Base-by-base conservation (phyloP, 2,797 vertebrate genomes). In the Avahi laniger region DNA sequence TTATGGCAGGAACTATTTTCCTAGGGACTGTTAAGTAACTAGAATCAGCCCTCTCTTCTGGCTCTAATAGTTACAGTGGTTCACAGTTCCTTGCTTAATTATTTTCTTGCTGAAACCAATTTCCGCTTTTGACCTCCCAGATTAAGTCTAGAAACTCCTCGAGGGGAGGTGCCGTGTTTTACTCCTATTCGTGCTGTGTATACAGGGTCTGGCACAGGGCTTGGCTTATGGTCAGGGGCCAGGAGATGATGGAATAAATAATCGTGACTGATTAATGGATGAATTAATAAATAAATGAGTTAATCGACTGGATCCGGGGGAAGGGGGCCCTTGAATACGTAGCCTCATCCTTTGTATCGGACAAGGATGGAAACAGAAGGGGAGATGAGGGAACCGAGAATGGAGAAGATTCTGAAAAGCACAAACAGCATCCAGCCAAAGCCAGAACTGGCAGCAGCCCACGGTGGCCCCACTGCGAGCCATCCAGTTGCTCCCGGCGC, bases 361-460 rank as follows among this genome's bases (percentile, higher is more conserved):
- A 54, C 0, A 7, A 92, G 59, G 70, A 67, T 69, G 50, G 54
- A 84, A 97, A 88, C 67, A 90, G 80, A 91, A 96, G 91, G 78
- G 52, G 72, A 79, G 41, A 73, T 59, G 15, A 88, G 50, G 46
- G 63, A 50, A 73, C 54, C 2, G 17, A 82, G 73, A 78, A 61
- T 35, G 38, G 52, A 86, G 63, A 94, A 28, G 65, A 88, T 72
- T 75, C 72, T 85, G 73, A 81, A 83, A 79, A 94, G 79, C 35
- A 63, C 22, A 92, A 87, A 50, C 38, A 33, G 81, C 85, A 83
- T 92, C 88, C 61, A 88, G 92, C 80, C 75, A 67, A 92, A 91
- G 80, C 95, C 46, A 1, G 80, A 95, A 65, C 73, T 50, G 72
- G 90, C 38, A 50, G 54, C 94, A 87, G 88, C 76, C 83, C 65